phyloP scores from a whole-genome alignment of 1,140 invertebrate genomes.

The Sinella curviseta region DNA sequence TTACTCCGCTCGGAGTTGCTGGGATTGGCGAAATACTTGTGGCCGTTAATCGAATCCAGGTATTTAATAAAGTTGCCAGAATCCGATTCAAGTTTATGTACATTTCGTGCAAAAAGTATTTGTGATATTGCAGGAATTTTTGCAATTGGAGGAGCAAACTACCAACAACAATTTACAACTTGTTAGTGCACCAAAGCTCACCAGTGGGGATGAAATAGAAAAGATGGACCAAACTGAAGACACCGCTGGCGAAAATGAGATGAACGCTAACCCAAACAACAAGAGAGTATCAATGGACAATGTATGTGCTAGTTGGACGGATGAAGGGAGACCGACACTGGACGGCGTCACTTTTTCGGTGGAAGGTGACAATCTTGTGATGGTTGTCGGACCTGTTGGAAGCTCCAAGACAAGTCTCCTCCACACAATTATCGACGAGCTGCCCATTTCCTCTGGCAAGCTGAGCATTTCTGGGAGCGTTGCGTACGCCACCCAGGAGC shows the following conservation, averaged over 20 bases:
- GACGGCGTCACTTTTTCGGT: constrained; percentile 34
- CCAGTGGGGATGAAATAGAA: background rate
- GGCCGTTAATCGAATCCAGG: background rate
- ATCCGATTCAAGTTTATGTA: background rate
- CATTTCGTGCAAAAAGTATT: background rate
- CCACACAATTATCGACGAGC: constrained; percentile 32
- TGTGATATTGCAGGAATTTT: constrained; percentile 13
- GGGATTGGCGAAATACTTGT: background rate
- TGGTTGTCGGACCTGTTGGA: constrained; percentile 67
- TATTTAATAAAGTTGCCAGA: background rate
- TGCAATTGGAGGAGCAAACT: constrained; percentile 27
- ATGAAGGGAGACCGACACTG: constrained; percentile 52
- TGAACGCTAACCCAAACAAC: no score
- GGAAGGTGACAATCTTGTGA: constrained; percentile 61
- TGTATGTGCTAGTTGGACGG: constrained; percentile 29
- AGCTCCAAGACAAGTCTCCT: constrained; percentile 52
- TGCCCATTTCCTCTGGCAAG: constrained; percentile 32
- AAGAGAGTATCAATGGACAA: background rate
- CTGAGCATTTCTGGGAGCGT: constrained; percentile 60
- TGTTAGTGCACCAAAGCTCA: background rate
- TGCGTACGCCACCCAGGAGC: constrained; percentile 75
- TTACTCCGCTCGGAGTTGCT: background rate
- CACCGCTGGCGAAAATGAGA: no score
- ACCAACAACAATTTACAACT: constrained; percentile 12
- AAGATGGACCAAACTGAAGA: no score